Base-by-base conservation (phyloP, 2,797 vertebrate genomes). In the Leptoclinus maculatus region DNA sequence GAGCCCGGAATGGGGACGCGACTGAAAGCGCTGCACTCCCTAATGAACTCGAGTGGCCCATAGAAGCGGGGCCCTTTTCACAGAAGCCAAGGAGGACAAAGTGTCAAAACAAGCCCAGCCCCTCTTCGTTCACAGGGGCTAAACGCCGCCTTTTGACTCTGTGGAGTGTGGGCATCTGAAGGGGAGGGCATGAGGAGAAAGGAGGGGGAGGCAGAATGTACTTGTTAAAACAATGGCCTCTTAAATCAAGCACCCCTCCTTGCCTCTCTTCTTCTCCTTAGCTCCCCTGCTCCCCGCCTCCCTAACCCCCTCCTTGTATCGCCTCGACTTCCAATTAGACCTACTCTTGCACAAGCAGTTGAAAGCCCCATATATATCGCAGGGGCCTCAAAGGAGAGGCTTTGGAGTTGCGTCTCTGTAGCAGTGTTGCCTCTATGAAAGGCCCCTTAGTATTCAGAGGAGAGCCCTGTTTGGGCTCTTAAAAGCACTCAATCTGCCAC, bases 11-110 rank as follows among this genome's bases (percentile, higher is more conserved):
- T 91, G 90, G 90, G 90, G 87, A 89, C 81, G 84, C 85, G 65
- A 74, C 91, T 95, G 92, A 95, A 95, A 93, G 92, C 86, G 62
- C 89, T 89, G 83, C 87, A 78, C 91, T 94, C 90, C 88, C 91
- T 95, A 95, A 96, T 96, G 93, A 96, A 94, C 95, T 95, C 63
- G 89, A 95, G 94, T 94, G 94, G 89, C 88, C 84, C 92, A 94
- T 94, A 95, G 91, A 93, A 90, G 81, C 80, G 81, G 75, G 83
- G 23, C 51, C 72, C 86, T 88, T 88, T 95, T 94, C 87, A 93
- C 80, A 80, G 83, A 89, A 91, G 92, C 90, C 92, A 93, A 92
- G 85, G 84, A 87, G 92, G 89, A 95, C 94, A 94, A 92, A 95
- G 94, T 95, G 94, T 95, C 94, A 94, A 95, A 96, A 96, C 95